Evolutionary conservation across 2,113 vertebrate genomes (phyloP), one percentile per base, ranked within the genome.

Genomic region (Antigone vipio): DNA sequence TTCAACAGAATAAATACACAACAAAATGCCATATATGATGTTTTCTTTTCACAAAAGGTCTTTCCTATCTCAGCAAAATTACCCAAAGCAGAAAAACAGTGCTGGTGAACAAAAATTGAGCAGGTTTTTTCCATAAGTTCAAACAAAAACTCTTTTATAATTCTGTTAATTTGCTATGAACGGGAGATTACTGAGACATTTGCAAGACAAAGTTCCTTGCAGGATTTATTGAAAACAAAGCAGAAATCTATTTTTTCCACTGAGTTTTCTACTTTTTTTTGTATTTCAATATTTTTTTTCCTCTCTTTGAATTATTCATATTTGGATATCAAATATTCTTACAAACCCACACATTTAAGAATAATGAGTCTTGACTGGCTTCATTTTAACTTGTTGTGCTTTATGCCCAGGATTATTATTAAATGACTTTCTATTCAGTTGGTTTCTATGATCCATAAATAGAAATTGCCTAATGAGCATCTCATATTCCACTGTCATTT

Each of bases 381-480:
- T 92, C 32, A 82, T 89, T 95, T 93, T 88, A 89, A 73, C 66
- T 66, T 72, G 7, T 18, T 75, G 77, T 89, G 40, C 53, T 82
- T 87, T 72, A 58, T 87, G 73, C 23, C 66, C 50, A 69, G 38
- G 58, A 53, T 60, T 86, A 81, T 79, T 75, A 86, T 53, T 38
- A 84, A 87, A 58, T 75, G 66, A 47, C 81, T 66, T 89, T 78
- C 68, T 62, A 58, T 42, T 90, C 82, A 72, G 58, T 69, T n/a
- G 58, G 35, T 29, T 85, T 73, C 74, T 69, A 12, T 27, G 35
- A 89, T 30, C 66, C 86, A 66, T 58, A 95, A 95, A 92, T 35
- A 93, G 77, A 82, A 95, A 83, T 27, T 38, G 35, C 58, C 42
- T 92, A 95, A 93, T 66, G 53, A 96, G 53, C n/a, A 88, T 76